Percentiles rank a stretch among this genome's conserved stretches.
phyloP scores from a whole-genome alignment of 2,113 vertebrate species.

The Oryzias javanicus region DNA sequence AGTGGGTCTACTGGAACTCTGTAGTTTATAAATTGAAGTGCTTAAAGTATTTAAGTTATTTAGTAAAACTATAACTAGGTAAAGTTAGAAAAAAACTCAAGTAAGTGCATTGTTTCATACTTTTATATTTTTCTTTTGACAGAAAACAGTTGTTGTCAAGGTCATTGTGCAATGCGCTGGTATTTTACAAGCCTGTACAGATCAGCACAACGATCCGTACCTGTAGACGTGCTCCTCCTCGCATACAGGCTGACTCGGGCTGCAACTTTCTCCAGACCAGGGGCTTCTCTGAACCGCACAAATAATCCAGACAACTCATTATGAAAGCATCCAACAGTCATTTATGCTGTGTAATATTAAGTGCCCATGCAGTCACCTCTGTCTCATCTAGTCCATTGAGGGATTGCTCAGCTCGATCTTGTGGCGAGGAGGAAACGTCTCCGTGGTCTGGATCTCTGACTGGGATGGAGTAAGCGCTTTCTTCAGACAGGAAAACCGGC shows the following conservation, averaged over 20 bases:
- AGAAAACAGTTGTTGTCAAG: too few relatives aligned
- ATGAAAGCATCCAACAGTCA: background rate
- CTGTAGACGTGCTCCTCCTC: constrained; percentile 97
- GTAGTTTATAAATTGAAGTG: too few relatives aligned
- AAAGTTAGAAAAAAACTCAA: too few relatives aligned
- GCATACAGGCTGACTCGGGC: constrained; percentile 66
- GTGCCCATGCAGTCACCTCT: constrained; percentile 73
- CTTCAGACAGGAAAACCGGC: constrained; percentile 88
- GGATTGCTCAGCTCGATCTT: constrained; percentile 79
- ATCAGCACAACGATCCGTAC: constrained; percentile 35
- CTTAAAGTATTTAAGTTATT: too few relatives aligned
- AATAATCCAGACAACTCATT: constrained; percentile 4
- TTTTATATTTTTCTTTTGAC: too few relatives aligned
- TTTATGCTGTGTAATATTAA: background rate
- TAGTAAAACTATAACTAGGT: too few relatives aligned
- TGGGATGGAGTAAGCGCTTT: constrained; percentile 87
- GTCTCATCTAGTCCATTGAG: constrained; percentile 88
- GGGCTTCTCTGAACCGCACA: constrained; percentile 75
- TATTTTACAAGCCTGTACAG: background rate
- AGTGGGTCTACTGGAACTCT: too few relatives aligned
- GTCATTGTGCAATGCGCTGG: too few relatives aligned
- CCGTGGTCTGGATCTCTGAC: constrained; percentile 83
- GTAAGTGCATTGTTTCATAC: too few relatives aligned
- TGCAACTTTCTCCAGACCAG: constrained; percentile 72
- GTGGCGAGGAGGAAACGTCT: constrained; percentile 81